Conservation (phyloP, 2,888 invertebrate species). For the Drosophila ezoana region DNA sequence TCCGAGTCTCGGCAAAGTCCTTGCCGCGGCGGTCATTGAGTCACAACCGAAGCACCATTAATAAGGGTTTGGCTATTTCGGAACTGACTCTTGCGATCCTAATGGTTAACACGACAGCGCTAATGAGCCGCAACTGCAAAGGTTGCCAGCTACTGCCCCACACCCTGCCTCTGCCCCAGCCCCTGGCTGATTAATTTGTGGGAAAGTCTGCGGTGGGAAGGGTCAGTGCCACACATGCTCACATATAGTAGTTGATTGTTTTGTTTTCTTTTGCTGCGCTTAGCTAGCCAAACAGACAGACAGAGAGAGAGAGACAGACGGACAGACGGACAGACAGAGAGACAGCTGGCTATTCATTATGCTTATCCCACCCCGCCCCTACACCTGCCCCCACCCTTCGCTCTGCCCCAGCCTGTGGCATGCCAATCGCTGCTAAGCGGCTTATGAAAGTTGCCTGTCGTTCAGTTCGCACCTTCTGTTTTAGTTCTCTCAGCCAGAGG, state of each 20-base stretch:
- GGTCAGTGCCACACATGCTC: slow-evolving; percentile 32
- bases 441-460: slow-evolving; percentile 45
- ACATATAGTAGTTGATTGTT: slow-evolving; percentile 6
- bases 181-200: slow-evolving; percentile 72
- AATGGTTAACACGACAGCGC: slow-evolving; percentile 60
- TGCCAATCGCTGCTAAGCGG: slow-evolving; percentile 55
- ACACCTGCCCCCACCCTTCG: too few relatives aligned
- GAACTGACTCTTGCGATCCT: slow-evolving; percentile 32
- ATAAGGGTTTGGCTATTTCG: slow-evolving; percentile 35
- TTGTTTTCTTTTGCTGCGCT: slow-evolving; percentile 17
- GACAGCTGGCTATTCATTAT: slow-evolving; percentile 53
- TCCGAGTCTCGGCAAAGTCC: slow-evolving; percentile 9
- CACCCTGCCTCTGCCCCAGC: neutral
- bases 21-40: slow-evolving; percentile 50
- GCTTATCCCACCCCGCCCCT: slow-evolving; percentile 20
- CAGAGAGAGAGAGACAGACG: too few relatives aligned
- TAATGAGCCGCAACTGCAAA: slow-evolving; percentile 68
- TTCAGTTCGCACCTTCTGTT: slow-evolving; percentile 53
- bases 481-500: slow-evolving; percentile 27
- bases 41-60: slow-evolving; percentile 55
- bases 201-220: slow-evolving; percentile 48
- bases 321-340: neutral
- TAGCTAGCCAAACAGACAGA: neutral
- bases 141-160: neutral
- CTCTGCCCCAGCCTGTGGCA: slow-evolving; percentile 10